These are phyloP conservation scores for Nycticebus coucang DNA, from an alignment of 2,113 vertebrate genomes.

Conservation along the genomic window DNA sequence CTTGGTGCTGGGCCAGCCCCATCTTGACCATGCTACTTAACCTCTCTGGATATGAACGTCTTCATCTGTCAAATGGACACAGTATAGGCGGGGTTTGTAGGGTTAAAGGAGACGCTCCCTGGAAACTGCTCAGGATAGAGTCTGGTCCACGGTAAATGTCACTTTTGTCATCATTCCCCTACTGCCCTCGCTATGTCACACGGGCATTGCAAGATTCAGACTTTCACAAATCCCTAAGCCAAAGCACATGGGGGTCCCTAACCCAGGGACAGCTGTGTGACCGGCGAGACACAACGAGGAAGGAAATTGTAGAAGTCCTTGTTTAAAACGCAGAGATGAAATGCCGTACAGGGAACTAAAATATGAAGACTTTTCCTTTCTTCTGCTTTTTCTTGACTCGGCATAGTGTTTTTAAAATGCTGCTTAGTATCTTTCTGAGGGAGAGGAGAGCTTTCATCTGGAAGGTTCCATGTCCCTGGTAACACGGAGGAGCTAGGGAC, in stretches of 20 bases:
- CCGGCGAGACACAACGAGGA: accelerated
- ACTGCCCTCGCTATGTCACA: accelerated
- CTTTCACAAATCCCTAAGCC: not conserved
- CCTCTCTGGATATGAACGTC: not conserved
- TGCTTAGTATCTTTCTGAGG: not conserved
- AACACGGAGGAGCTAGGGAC: not conserved
- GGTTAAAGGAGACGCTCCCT: not conserved
- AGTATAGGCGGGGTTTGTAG: not conserved
- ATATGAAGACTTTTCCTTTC: accelerated
- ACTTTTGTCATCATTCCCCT: accelerated
- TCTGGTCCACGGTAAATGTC: accelerated
- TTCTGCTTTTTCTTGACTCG: not conserved
- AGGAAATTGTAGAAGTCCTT: accelerated
- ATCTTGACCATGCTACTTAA: accelerated
- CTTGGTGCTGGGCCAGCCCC: not conserved
- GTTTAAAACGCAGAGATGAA: not conserved
- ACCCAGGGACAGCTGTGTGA: not conserved
- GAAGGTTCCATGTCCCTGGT: not conserved
- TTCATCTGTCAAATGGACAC: not conserved
- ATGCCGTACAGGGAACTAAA: accelerated
- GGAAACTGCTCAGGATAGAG: accelerated
- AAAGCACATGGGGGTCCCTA: not conserved
- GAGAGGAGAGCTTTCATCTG: not conserved
- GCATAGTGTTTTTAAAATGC: not conserved
- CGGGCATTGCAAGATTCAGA: accelerated